Conservation (phyloP, 1,140 invertebrate genomes). For the Batillaria attramentaria region DNA sequence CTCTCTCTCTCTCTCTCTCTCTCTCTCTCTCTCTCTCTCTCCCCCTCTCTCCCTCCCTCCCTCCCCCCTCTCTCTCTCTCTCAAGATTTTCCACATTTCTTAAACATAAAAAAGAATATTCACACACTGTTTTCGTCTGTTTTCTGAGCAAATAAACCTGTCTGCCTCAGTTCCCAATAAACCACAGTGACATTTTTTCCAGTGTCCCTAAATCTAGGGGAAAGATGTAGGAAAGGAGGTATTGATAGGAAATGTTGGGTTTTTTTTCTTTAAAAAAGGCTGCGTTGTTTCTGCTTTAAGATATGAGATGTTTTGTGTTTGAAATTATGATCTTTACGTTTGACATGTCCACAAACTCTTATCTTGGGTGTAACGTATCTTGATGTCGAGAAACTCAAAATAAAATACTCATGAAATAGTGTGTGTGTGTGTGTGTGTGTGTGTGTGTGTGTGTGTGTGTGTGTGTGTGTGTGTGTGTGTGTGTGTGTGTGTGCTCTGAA, state of each 20-base stretch:
- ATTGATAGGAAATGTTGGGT: too few relatives aligned
- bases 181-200: neutral
- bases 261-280: neutral
- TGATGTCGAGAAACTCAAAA: slow-evolving; percentile 22
- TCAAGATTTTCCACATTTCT: too few relatives aligned
- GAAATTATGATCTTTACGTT: too few relatives aligned
- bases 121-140: too few relatives aligned
- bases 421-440: neutral
- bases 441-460: neutral
- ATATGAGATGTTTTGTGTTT: neutral
- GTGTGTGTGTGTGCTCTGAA: slow-evolving; percentile 4
- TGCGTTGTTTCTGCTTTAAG: neutral
- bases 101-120: too few relatives aligned
- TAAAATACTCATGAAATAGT: slow-evolving; percentile 16
- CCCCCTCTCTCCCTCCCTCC: too few relatives aligned
- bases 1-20: too few relatives aligned
- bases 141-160: too few relatives aligned
- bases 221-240: neutral
- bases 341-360: too few relatives aligned
- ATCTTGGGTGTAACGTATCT: slow-evolving; percentile 22
- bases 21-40: too few relatives aligned
- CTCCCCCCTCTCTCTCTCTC: too few relatives aligned
- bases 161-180: too few relatives aligned
- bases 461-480: neutral
- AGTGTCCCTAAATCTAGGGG: neutral